phyloP scores from a whole-genome alignment of 1,140 invertebrate genomes.

The Monochamus saltuarius region DNA sequence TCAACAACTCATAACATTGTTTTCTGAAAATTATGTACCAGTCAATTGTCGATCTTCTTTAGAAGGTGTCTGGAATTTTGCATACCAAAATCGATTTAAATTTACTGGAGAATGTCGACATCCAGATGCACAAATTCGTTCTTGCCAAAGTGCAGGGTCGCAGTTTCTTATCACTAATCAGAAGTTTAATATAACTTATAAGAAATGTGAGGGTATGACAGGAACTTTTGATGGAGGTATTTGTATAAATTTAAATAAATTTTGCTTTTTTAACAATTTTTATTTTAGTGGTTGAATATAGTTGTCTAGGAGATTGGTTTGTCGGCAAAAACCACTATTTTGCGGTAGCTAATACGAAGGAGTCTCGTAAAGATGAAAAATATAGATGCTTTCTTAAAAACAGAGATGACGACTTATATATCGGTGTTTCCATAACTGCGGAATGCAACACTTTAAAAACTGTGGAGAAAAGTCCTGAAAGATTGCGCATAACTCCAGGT shows the following conservation, averaged over 20 bases:
- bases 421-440: slow-evolving; percentile 87
- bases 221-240: slow-evolving; percentile 85
- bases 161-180: slow-evolving; percentile 96
- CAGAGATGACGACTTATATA: slow-evolving; percentile 88
- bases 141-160: slow-evolving; percentile 93
- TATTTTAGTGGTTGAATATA: slow-evolving; percentile 80
- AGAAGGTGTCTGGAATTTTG: slow-evolving; percentile 94
- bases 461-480: slow-evolving; percentile 88
- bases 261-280: slow-evolving; percentile 21
- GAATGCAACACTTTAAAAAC: slow-evolving; percentile 91
- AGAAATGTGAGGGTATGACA: slow-evolving; percentile 79
- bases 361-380: slow-evolving; percentile 90
- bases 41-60: slow-evolving; percentile 90
- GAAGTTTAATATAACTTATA: slow-evolving; percentile 94
- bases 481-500: slow-evolving; percentile 78
- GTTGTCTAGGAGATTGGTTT: slow-evolving; percentile 93
- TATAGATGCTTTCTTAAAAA: slow-evolving; percentile 92
- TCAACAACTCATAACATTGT: slow-evolving; percentile 82
- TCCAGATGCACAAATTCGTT: slow-evolving; percentile 84
- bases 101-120: slow-evolving; percentile 89
- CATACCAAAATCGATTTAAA: slow-evolving; percentile 86
- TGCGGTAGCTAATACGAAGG: slow-evolving; percentile 91
- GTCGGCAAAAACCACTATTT: slow-evolving; percentile 94
- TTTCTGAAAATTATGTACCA: slow-evolving; percentile 87
- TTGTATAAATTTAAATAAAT: slow-evolving; percentile 24